Conservation (phyloP, 37 sponge, comb jelly and placozoan species). For the Halichondria panicea region DNA sequence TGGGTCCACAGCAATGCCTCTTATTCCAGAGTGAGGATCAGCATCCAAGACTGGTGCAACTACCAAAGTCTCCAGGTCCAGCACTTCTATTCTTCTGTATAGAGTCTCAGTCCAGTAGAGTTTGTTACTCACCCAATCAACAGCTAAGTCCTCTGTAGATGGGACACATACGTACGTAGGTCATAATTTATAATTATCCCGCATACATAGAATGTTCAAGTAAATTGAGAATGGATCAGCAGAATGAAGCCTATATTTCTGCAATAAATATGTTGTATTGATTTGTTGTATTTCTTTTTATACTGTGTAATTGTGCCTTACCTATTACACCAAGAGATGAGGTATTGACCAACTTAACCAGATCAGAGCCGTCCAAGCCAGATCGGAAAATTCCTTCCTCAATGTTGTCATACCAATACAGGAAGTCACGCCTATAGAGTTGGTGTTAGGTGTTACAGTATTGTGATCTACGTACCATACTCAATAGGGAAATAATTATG, state of each 20-base stretch:
- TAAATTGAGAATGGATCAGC: neutral
- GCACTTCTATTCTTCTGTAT: constrained; percentile 1
- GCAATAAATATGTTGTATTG: too few species aligned
- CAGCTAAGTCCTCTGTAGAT: constrained; percentile 50
- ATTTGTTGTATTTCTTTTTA: too few species aligned
- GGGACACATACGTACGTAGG: neutral
- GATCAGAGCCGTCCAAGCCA: neutral
- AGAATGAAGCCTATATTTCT: too few species aligned
- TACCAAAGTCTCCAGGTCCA: constrained; percentile 3
- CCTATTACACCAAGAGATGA: too few species aligned
- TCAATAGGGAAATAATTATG: too few species aligned
- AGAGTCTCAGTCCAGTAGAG: constrained; percentile 73
- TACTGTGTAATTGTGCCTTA: too few species aligned
- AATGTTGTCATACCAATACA: neutral
- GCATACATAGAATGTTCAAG: neutral
- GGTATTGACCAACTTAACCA: neutral
- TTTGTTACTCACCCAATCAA: constrained; percentile 68
- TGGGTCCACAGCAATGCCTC: constrained; percentile 43
- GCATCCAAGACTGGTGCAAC: neutral
- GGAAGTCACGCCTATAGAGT: neutral
- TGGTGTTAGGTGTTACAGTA: too few species aligned
- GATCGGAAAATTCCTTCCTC: neutral
- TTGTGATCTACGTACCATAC: too few species aligned
- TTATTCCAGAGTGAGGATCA: neutral
- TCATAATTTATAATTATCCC: neutral